Evolutionary conservation across 1,140 invertebrate species (phyloP), one percentile per base, ranked within the genome.

Genomic region (Diploscapter pachys): DNA sequence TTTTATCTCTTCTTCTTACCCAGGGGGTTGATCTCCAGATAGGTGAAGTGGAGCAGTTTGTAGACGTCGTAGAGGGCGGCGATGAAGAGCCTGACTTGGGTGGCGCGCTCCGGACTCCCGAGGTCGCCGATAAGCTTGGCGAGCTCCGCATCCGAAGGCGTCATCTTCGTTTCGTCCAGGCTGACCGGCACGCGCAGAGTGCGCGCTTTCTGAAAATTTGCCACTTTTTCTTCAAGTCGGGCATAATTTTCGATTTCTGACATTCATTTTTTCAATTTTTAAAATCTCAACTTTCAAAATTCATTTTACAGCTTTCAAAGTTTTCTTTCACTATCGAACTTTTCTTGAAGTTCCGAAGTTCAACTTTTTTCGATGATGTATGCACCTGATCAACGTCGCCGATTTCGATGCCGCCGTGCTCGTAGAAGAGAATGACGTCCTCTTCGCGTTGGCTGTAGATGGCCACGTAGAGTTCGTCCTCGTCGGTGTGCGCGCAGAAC

Each of bases 1-100:
- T n/a, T n/a, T n/a, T n/a, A n/a, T n/a, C n/a, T 11, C 2, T 11
- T 59, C 9, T 11, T 31, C 86, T 84, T 84, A 90, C 88, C 89
- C 55, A 99, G 88, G 0, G 97, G 97, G 87, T 99, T 99, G 61
- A 99, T 97, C 88, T 99, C 97, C 87, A 99, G 88, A 86, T 99
- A 99, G 2, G 97, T 99, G 87, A 99, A 99, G 87, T 96, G 93
- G 11, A 98, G 89, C 81, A 95, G 91, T 11, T 92, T 91, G 87
- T 96, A 99, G 0, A 93, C 88, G 71, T 91, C 90, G 88, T 98
- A 99, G 13, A 99, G 88, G 3, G 91, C 89, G 64, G 89, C 86
- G 63, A 99, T 91, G 86, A 99, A 99, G 9, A 91, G 90, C 0
- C 53, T 72, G 9, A 82, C 81, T 2, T 84, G 69, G 5, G n/a